These are phyloP conservation scores for Enchytraeus crypticus DNA, from an alignment of 2,888 invertebrate species.

Conservation along the genomic window DNA sequence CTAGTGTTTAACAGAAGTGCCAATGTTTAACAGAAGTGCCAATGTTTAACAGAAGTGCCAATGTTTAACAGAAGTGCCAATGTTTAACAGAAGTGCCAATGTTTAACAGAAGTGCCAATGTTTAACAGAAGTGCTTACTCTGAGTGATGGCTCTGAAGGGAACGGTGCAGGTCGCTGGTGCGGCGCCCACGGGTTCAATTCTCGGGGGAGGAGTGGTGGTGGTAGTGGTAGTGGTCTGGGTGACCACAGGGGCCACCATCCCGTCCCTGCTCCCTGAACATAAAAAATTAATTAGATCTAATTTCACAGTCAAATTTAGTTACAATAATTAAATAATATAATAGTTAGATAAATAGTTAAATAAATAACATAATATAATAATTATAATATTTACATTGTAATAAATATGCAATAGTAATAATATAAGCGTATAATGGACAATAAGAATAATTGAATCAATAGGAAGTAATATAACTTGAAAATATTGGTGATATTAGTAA, in stretches of 20 bases:
- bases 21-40: no score
- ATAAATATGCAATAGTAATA: no score
- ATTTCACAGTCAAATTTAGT: background rate
- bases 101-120: no score
- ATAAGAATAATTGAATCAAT: no score
- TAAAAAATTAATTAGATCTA: background rate
- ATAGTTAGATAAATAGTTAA: background rate
- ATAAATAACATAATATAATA: background rate
- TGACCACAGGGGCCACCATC: background rate
- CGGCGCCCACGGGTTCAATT: background rate
- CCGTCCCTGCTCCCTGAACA: background rate
- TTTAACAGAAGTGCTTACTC: conserved; percentile 7
- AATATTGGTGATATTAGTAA: no score
- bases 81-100: no score
- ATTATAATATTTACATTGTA: background rate
- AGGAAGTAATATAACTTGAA: no score
- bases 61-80: no score
- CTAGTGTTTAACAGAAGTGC: no score
- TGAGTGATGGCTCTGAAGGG: conserved; percentile 8
- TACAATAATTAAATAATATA: background rate
- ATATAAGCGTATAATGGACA: no score
- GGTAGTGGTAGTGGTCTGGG: background rate
- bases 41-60: no score
- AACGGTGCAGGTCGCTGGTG: background rate
- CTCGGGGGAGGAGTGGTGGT: background rate